Evolutionary conservation across 2,888 invertebrate species (phyloP), one percentile per base, ranked within the genome.

Genomic region (Sinotaia quadrata): DNA sequence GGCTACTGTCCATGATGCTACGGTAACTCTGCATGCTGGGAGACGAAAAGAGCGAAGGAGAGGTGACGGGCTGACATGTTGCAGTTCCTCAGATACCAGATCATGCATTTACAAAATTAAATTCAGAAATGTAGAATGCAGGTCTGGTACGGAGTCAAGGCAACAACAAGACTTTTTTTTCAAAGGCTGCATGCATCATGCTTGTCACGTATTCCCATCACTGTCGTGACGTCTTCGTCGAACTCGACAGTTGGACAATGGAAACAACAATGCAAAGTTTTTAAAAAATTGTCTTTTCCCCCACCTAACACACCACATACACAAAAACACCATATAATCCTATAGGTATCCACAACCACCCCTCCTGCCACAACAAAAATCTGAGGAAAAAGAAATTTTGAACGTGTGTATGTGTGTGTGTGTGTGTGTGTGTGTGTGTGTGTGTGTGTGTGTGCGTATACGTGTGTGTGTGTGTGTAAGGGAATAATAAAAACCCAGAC

Each of bases 61-160:
- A 24, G 47, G n/a, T 7, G 47, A 21, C 47, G 47, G 47, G 47
- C 47, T 47, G 47, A 18, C 47, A 24, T 47, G 54, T 75, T 68
- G 71, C 66, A 67, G 63, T 68, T 67, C 56, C 67, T 79, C 81
- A 78, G 81, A 96, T 97, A 97, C 97, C 84, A 84, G 84, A 97
- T 96, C 95, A 96, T 97, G 97, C 97, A 97, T 97, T 97, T 97
- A 97, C 97, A 97, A 92, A 91, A 91, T 89, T 88, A 87, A 87
- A 87, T 61, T 86, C 86, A 85, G 88, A 90, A 89, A 89, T 96
- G 96, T 95, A 83, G 44, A 96, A 96, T 95, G 94, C 97, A 95
- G 95, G 92, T 93, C 96, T 96, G 96, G 95, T 94, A 96, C 95
- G 95, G 92, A 93, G 70, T 31, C 15, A 61, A 52, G 57, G 72